Conservation (phyloP, 2,797 vertebrate species). For the Macroramphosus scolopax region DNA sequence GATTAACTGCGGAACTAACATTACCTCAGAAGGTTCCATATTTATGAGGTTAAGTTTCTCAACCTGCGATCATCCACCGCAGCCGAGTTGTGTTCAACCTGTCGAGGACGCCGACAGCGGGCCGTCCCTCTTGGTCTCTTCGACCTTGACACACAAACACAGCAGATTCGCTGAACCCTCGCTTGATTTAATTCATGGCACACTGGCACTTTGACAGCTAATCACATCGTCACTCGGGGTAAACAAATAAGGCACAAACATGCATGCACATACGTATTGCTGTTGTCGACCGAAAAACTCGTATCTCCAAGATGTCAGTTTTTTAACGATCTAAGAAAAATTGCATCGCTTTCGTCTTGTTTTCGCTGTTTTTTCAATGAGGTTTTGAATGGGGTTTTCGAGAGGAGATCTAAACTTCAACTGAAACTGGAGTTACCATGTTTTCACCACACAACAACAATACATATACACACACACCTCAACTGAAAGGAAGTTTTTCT, state of each 20-base stretch:
- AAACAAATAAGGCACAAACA: slow-evolving; percentile 58
- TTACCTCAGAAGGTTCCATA: not conserved
- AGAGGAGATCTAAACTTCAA: too few species aligned
- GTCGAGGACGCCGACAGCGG: not conserved
- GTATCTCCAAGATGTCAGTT: not conserved
- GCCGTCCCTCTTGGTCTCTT: not conserved
- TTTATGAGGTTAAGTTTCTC: slow-evolving; percentile 12
- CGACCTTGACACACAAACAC: not conserved
- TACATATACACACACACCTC: slow-evolving; percentile 11
- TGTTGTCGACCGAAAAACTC: slow-evolving; percentile 6
- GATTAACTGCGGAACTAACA: not conserved
- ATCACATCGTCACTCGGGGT: slow-evolving; percentile 42
- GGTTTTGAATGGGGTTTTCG: not conserved
- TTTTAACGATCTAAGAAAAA: too few species aligned
- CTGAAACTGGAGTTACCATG: too few species aligned
- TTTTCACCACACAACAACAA: slow-evolving; percentile 13
- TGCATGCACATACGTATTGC: slow-evolving; percentile 12
- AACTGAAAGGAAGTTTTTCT: slow-evolving; percentile 9
- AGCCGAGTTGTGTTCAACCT: slow-evolving; percentile 22
- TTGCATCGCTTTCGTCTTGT: too few species aligned
- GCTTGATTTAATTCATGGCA: slow-evolving; percentile 47
- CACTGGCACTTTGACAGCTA: slow-evolving; percentile 57
- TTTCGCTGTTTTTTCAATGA: not conserved
- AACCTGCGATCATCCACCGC: slow-evolving; percentile 35
- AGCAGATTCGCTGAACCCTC: slow-evolving; percentile 8